Base-by-base conservation (phyloP, 2,113 vertebrate species). In the Carollia perspicillata region DNA sequence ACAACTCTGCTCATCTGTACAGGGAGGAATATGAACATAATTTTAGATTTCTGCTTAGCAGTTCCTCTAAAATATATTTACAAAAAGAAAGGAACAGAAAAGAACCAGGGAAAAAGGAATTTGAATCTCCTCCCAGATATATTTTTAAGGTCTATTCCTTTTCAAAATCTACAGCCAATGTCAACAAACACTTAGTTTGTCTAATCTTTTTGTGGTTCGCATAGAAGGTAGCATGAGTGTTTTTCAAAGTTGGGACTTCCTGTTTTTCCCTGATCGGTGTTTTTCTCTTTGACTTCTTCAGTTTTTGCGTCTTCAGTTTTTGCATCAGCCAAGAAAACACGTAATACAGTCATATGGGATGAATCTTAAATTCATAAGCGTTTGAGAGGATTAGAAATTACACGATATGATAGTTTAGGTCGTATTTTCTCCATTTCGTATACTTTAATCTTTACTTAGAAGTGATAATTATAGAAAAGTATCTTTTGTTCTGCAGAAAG, bases 221-320 rank as follows among this genome's bases (percentile, higher is more conserved):
- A n/a, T 66, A 75, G 95, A 95, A 97, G 96, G 96, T 96, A 86
- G 80, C 81, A 78, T 72, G 93, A 74, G 85, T 95, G 93, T 95
- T 97, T 95, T 97, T 97, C 94, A 90, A 66, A 92, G 37, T 89
- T 84, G 37, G 78, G 80, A 44, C 96, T 97, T 98, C 97, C 97
- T 98, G 97, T 98, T 97, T 97, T 98, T 97, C 90, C 81, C 95
- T 53, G 44, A 75, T 92, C n/a, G 1, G 17, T 97, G 90, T 97
- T 97, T 97, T 97, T 88, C 96, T 96, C 77, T 95, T 92, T 77
- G 69, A 97, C 95, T 98, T 95, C 92, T 87, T 92, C 58, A 35
- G 3, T 84, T 93, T 97, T 95, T 96, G 28, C 55, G 51, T 89
- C 79, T 87, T 92, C 58, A 35, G 3, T 84, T 93, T 97, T 95